Base-by-base conservation (phyloP, 2,797 vertebrate species). In the Merluccius polli region DNA sequence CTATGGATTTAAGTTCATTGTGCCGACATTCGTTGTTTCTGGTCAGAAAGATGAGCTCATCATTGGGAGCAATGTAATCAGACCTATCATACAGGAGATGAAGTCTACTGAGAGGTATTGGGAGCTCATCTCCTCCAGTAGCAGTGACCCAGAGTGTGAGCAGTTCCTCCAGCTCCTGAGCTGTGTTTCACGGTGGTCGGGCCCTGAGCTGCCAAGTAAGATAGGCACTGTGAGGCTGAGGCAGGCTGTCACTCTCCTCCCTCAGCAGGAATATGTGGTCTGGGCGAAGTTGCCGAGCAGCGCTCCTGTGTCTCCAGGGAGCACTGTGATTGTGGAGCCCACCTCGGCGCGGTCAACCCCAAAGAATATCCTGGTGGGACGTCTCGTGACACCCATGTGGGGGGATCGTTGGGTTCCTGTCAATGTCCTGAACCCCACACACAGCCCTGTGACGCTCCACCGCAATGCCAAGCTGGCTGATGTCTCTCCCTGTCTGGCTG, bases 41-140 rank as follows among this genome's bases (percentile, higher is more conserved):
- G 82, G 75, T 0, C 82, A 80, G 69, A 71, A 13, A 18, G 78
- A 79, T 29, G 59, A 75, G 21, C 73, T 85, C 12, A 79, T 74
- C 15, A 68, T 78, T 71, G 75, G 75, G 0, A 81, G 32, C 21
- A 81, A 75, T 16, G 38, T 75, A 18, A 73, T 79, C 31, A 76
- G 31, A n/a, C 31, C 72, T n/a, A 6, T 73, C 5, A 12, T 71
- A 4, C 41, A 44, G 41, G 8, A 41, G 7, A 10, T 74, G 15
- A 78, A 74, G n/a, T 70, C 36, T 0, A 33, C 71, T 21, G 76
- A 70, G 8, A 73, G n/a, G 13, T 74, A 74, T 41, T 78, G 73
- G 77, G 29, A 77, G 8, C 36, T 71, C 9, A 29, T 75, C 12
- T 76, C 69, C 32, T 80, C 5, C 63, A 76, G 5, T 1, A 78